Evolutionary conservation across 1,140 invertebrate species (phyloP), one percentile per base, ranked within the genome.

Genomic region (Periplaneta americana): DNA sequence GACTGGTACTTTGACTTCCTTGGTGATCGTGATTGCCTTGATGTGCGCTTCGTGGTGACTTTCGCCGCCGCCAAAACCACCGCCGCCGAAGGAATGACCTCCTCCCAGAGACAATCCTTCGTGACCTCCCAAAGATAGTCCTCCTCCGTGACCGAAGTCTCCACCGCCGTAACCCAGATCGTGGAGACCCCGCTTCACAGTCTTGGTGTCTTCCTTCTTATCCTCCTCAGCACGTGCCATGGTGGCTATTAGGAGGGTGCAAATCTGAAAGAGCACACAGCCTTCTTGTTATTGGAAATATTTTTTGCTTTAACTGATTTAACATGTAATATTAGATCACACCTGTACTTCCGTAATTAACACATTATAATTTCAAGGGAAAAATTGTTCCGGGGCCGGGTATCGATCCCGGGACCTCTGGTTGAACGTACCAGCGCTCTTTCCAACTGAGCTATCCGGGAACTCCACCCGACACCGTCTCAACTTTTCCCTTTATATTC

Each of bases 131-230:
- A 78, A 48, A 78, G 35, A 66, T 8, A 28, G 22, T 2, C 22
- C 48, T 66, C 48, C 48, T 28, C 75, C 75, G 31, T 32, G 33
- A 22, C 32, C 33, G 33, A 34, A n/a, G 32, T 17, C 28, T 17
- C 17, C 36, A 31, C 81, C 79, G 1, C 79, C 57, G 32, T 80
- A 39, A 15, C 35, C 84, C 75, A 82, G 15, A n/a, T 74, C 81
- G 4, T 31, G 78, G 1, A 77, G 37, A 36, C 74, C 75, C 34
- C 80, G 28, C 76, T 36, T 74, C 34, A 22, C 35, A n/a, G 28
- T 74, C 80, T 75, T 80, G 34, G 31, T 80, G 33, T 48, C 57
- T 5, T 80, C 76, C 79, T 80, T 48, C 33, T 80, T 74, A 0
- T 34, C 37, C 81, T 79, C 76, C 32, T 82, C 37, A 34, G 81